Evolutionary conservation across 2,797 vertebrate genomes (phyloP), one percentile per base, ranked within the genome.

Genomic region (Enteromius trimaculatus): DNA sequence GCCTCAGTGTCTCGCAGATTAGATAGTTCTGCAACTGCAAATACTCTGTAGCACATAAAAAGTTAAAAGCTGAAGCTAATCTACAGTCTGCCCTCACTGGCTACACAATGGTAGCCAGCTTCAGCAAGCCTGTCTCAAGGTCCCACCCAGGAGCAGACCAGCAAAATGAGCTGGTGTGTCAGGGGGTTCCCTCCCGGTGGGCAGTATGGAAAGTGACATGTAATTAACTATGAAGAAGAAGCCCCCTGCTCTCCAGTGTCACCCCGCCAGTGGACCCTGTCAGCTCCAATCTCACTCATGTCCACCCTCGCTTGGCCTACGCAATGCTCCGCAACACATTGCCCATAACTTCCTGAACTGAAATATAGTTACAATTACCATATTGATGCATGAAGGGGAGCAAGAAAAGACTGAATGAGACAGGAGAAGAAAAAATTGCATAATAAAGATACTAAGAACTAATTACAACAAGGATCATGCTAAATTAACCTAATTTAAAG

Each of bases 201-300:
- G 87, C 82, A 87, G 88, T 84, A 71, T 83, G 58, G 85, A 88
- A 89, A 89, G 86, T 89, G 89, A 90, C 86, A 89, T 87, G 88
- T 87, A 88, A 90, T 90, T 90, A 90, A 88, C 83, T 83, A 83
- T 68, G 79, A 80, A 89, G 81, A 87, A 85, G 79, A 81, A 87
- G 78, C 83, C 71, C 86, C 84, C 53, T 78, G 58, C 68, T 79
- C 76, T 62, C 65, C 2, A 44, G 78, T 88, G 89, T 89, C 88
- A 86, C 77, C 85, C 82, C 71, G 89, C 90, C 78, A 89, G 89
- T 89, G 90, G 90, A 91, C 90, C 84, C 86, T 89, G 86, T 92
- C 89, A 93, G 62, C 74, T 84, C 88, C 82, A 90, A 91, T 90
- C 86, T 90, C 87, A 84, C 86, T 90, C 87, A 92, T 89, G 89